Evolutionary conservation across 2,113 vertebrate genomes (phyloP).

Genomic region (Hippopotamus amphibius): DNA sequence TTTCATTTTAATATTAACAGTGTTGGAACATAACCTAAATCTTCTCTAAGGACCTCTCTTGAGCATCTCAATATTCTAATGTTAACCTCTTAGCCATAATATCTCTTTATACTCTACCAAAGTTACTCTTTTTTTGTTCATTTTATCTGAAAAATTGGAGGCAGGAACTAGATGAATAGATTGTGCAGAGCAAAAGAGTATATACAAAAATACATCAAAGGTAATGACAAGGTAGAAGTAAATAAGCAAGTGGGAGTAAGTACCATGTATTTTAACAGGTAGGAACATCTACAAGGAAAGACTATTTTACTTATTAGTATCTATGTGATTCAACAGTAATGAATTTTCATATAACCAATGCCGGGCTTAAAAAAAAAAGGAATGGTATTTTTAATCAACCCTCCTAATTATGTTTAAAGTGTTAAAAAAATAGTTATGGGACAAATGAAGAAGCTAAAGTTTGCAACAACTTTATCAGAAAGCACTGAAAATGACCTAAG

Average conservation of each 20-base stretch:
- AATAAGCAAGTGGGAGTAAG: conserved; percentile 24
- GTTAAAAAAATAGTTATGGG: neutral
- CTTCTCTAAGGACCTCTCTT: neutral
- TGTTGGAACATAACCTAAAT: neutral
- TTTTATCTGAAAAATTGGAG: neutral
- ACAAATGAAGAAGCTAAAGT: conserved; percentile 4
- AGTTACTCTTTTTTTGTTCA: conserved; percentile 18
- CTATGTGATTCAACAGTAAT: conserved; percentile 11
- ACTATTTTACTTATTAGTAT: neutral
- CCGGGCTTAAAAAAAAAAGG: neutral
- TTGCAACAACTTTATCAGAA: neutral
- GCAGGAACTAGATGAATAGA: neutral
- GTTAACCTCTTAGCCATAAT: neutral
- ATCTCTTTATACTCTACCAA: conserved; percentile 7
- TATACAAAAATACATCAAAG: neutral
- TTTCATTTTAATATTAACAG: neutral
- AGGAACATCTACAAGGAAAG: neutral
- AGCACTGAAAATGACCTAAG: conserved; percentile 14
- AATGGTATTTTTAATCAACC: neutral
- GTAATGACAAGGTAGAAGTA: conserved; percentile 14
- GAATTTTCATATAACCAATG: neutral
- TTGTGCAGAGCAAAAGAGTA: neutral
- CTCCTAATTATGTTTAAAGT: neutral
- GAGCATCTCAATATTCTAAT: neutral
- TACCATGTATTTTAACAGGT: neutral